Conservation (phyloP, 64 coral and sea anemone genomes). For the Dendrophyllia cribrosa region DNA sequence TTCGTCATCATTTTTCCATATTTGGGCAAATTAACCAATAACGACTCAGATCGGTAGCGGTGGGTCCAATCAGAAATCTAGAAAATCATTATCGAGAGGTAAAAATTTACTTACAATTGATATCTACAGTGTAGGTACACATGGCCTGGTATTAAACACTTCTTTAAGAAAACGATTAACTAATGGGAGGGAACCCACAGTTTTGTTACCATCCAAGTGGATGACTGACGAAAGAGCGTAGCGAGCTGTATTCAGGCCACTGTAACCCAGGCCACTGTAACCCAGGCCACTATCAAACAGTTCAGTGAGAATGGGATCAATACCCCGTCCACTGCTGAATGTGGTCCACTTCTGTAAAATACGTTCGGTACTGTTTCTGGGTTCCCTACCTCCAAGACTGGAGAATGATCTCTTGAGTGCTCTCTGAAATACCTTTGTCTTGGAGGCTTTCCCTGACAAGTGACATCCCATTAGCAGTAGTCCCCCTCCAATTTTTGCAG, state of each 20-base stretch:
- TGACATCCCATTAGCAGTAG: neutral
- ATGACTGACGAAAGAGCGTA: conserved; percentile 24
- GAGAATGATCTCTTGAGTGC: conserved; percentile 12
- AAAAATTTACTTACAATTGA: conserved; percentile 23
- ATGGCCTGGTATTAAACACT: conserved; percentile 43
- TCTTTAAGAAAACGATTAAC: conserved; percentile 52
- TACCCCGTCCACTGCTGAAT: conserved; percentile 5
- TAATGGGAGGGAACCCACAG: conserved; percentile 48
- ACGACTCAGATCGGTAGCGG: no score
- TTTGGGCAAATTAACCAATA: no score
- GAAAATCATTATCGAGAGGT: no score
- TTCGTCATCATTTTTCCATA: no score
- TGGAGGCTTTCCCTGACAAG: neutral
- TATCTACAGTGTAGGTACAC: conserved; percentile 66
- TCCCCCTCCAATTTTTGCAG: neutral
- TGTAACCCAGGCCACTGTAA: neutral
- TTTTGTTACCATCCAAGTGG: conserved; percentile 17
- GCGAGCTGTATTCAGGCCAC: conserved; percentile 2
- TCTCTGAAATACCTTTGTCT: conserved; percentile 1
- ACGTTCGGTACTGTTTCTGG: conserved; percentile 44
- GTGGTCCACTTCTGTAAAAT: conserved; percentile 12
- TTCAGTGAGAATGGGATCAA: conserved; percentile 23
- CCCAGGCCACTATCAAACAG: neutral
- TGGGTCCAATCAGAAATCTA: no score
- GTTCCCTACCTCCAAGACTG: conserved; percentile 32